Conservation (phyloP, 2,113 vertebrate species). For the Triplophysa tibetana region DNA sequence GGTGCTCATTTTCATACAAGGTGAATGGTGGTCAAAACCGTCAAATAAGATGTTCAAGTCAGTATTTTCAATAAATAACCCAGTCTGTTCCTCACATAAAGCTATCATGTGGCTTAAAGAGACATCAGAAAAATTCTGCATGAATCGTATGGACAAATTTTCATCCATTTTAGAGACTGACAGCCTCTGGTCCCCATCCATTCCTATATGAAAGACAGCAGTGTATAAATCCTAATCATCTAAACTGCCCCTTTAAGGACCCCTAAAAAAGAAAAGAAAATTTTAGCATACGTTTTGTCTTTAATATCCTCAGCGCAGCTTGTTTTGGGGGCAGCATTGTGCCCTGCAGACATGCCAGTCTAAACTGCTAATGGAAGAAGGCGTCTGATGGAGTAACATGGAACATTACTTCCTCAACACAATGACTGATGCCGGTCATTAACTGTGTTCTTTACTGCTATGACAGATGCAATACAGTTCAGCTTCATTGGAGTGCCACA, state of each 20-base stretch:
- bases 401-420: constrained; percentile 60
- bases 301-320: background rate
- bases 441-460: constrained; percentile 7
- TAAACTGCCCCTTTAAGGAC: background rate
- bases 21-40: too few species aligned
- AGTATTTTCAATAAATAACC: too few species aligned
- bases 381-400: constrained; percentile 50
- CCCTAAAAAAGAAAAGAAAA: background rate
- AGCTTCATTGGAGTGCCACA: background rate
- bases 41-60: too few species aligned
- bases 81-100: too few species aligned
- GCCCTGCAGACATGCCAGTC: constrained; percentile 51
- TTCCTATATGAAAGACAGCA: too few species aligned
- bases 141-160: too few species aligned
- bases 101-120: too few species aligned
- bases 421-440: constrained; percentile 57
- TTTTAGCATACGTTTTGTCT: background rate
- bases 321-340: constrained; percentile 23
- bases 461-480: constrained; percentile 1
- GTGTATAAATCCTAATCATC: too few species aligned
- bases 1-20: too few species aligned
- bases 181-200: too few species aligned
- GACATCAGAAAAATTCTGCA: too few species aligned
- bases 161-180: too few species aligned
- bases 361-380: constrained; percentile 41